Evolutionary conservation across 2,888 invertebrate genomes (phyloP), one percentile per base, ranked within the genome.

Genomic region (Cheilosia vulpina): DNA sequence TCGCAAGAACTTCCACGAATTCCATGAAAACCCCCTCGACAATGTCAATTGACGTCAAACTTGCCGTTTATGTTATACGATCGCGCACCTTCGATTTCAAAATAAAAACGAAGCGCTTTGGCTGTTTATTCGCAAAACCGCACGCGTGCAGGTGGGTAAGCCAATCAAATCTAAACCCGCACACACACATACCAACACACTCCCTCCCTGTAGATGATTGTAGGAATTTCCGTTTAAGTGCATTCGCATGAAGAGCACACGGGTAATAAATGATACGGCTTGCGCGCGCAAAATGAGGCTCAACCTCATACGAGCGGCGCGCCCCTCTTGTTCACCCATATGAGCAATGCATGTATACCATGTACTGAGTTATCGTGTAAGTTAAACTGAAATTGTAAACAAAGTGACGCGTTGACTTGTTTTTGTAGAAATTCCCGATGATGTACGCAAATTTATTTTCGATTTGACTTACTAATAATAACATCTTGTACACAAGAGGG

Each of bases 41-140:
- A 55, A 24, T 53, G 71, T 50, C 79, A 72, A 65, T 79, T 79
- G 79, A 79, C 79, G 79, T 79, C 78, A 79, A 71, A 62, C 53
- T 9, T 19, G 31, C 63, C 34, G 24, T 47, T n/a, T 65, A 15
- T 60, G 17, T 34, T 34, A 27, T 47, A 19, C 52, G 76, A 63
- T 58, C 71, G 53, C 71, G 53, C 65, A 72, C 78, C 78, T 79
- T 72, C 52, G n/a, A 68, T 75, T 65, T 65, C 57, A 21, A 78
- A 63, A 71, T 63, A 47, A 78, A 38, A 53, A 69, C 69, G 19
- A 11, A 19, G 31, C 13, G 53, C 11, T 38, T 50, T 21, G 27
- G 45, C 31, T 57, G 60, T 27, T 62, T 62, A 47, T 71, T 63
- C 41, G 41, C 31, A 31, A 57, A 65, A 19, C 63, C 63, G 57